Evolutionary conservation across 2,113 vertebrate genomes (phyloP), one percentile per base, ranked within the genome.

Genomic region (Nothocercus julius): DNA sequence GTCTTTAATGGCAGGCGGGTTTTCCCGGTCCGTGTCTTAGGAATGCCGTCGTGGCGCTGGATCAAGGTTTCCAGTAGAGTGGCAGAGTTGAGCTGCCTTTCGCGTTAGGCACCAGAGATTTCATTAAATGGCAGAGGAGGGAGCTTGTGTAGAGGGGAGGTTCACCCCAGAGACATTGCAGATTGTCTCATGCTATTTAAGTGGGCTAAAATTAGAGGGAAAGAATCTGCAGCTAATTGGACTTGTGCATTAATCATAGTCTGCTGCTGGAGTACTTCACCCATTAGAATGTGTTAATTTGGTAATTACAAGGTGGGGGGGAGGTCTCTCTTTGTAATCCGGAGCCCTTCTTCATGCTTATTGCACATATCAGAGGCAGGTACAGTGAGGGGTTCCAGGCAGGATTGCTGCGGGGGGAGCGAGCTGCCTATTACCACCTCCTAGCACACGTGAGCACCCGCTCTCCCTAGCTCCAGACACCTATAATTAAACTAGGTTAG

Each of bases 271-370:
- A 97, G 96, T 88, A 91, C 96, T 95, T 97, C 86, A 95, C 93
- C 97, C 91, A 89, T 92, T 93, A 96, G 96, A 97, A 96, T 94
- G 97, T 97, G 97, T 97, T 97, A 97, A 98, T 97, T 98, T 95
- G 96, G 97, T 98, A 98, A 97, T 98, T 97, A 97, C 97, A 69
- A 96, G 96, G 96, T 93, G 96, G 88, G 89, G 92, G 93, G 97
- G 63, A 92, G 87, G 89, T 94, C 94, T 93, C 56, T 94, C 96
- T 96, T 92, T 80, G 76, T 93, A 91, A 97, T 97, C 97, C 91
- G 82, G 68, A 93, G 96, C 93, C 94, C 94, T 84, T 92, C 95
- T 93, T 79, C 97, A 85, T 91, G 82, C 87, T 95, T 72, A 30
- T 61, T 94, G 96, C 94, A 95, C 75, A 63, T 62, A 86, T 80